Evolutionary conservation across 2,113 vertebrate species (phyloP), one percentile per base, ranked within the genome.

Genomic region (Loxodonta africana): DNA sequence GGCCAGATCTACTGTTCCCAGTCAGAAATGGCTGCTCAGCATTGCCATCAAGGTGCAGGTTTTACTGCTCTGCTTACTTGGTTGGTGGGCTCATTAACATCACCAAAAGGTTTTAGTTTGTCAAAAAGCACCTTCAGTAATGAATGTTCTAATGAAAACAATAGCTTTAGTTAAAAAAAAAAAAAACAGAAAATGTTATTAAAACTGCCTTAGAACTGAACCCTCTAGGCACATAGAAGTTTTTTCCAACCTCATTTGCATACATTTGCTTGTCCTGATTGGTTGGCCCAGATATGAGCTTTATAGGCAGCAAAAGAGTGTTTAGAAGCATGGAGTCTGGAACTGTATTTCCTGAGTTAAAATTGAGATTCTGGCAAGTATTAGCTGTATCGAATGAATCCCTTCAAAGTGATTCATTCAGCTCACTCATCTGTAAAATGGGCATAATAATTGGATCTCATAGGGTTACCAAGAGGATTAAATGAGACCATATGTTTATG

Each of bases 81-180:
- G 23, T 77, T 95, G 30, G 74, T 86, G 46, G 41, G 69, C 21
- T 90, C 84, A 73, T 60, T 88, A 87, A 78, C 83, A 69, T 94
- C 26, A 51, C 18, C 18, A 25, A 62, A 80, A 97, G 63, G 25
- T 62, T 83, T 95, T 62, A 80, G n/a, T 76, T 93, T 78, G 67
- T 25, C 33, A 48, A 87, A 84, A 46, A 53, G 7, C 51, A 51
- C 33, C 83, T 71, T 96, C 73, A 87, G 53, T 80, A 87, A 74
- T 71, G 21, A 78, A 90, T 90, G 44, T 18, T 10, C 74, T 83
- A 71, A 83, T 88, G n/a, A 95, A 93, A 95, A 84, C 53, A 90
- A 88, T 25, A 80, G 10, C 12, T 84, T 97, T 71, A 11, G 30
- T 82, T 88, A 94, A 82, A 33, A 84, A 62, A 83, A 85, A 83